phyloP scores from a whole-genome alignment of 2,797 vertebrate genomes.

The Chrosomus eos region DNA sequence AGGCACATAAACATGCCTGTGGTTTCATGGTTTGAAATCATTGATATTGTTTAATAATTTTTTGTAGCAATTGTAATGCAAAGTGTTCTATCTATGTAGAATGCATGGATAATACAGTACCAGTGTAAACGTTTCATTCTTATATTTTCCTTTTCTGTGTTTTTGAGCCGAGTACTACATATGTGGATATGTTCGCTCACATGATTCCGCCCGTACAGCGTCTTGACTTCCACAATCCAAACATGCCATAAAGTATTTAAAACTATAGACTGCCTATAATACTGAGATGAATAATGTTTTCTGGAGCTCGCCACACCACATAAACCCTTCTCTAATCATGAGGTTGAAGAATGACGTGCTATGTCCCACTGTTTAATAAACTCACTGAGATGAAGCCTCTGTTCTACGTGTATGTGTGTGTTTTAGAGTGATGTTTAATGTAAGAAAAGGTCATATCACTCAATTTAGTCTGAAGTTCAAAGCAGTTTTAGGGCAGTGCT shows the following conservation, averaged over 20 bases:
- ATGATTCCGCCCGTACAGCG: not conserved
- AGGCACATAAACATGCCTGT: constrained; percentile 15
- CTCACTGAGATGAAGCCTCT: not conserved
- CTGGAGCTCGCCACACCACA: not conserved
- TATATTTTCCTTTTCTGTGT: not conserved
- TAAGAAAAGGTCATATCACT: not conserved
- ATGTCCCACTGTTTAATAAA: not conserved
- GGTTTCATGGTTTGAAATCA: not conserved
- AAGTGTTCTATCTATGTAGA: not conserved
- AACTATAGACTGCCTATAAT: not conserved
- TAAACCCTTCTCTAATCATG: not conserved
- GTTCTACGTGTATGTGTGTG: constrained; percentile 2
- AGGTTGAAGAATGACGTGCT: not conserved
- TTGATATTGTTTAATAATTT: not conserved
- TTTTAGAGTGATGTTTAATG: constrained; percentile 14
- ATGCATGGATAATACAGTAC: not conserved
- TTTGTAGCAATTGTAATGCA: not conserved
- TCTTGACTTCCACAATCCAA: not conserved
- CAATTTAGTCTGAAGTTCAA: constrained; percentile 44
- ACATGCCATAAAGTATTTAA: not conserved
- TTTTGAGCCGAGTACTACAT: not conserved
- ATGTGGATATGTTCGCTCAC: not conserved
- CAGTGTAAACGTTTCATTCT: not conserved
- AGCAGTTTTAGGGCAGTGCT: constrained; percentile 28
- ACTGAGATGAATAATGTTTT: not conserved